Percentiles rank a stretch among this genome's conserved stretches.
Evolutionary conservation across 2,888 invertebrate genomes (phyloP).

Genomic region (Drosophila subquinaria): DNA sequence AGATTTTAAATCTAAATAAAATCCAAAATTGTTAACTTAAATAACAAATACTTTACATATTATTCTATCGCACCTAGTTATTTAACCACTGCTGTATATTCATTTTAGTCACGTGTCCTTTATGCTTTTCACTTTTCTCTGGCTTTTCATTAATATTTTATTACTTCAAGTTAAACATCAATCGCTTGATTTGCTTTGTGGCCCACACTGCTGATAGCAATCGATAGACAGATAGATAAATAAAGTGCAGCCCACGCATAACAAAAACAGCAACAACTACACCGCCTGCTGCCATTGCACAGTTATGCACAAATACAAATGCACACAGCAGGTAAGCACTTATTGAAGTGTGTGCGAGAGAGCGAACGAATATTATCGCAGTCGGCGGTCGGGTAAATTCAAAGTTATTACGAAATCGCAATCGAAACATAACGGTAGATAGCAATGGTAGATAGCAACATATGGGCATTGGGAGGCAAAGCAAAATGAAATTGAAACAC

Average conservation of each 20-base stretch:
- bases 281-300: slow-evolving; percentile 48
- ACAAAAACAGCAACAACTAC: slow-evolving; percentile 22
- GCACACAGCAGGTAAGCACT: slow-evolving; percentile 20
- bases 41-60: neutral
- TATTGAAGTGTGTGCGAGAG: slow-evolving; percentile 30
- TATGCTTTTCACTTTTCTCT: slow-evolving; percentile 5
- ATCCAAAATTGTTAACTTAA: neutral
- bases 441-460: slow-evolving; percentile 55
- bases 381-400: slow-evolving; percentile 61
- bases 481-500: slow-evolving; percentile 54
- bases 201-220: slow-evolving; percentile 39
- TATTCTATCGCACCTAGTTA: neutral
- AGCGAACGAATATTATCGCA: slow-evolving; percentile 68
- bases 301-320: slow-evolving; percentile 46
- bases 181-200: slow-evolving; percentile 47
- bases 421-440: slow-evolving; percentile 79
- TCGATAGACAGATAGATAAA: slow-evolving; percentile 58
- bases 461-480: slow-evolving; percentile 21
- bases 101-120: slow-evolving; percentile 19
- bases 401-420: slow-evolving; percentile 78
- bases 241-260: slow-evolving; percentile 66
- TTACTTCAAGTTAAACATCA: slow-evolving; percentile 49
- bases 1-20: neutral
- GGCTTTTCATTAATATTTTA: slow-evolving; percentile 56
- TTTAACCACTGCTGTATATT: slow-evolving; percentile 1